These are phyloP conservation scores for Sebastes diploproa DNA, from an alignment of 2,797 vertebrate genomes.

Conservation along the genomic window DNA sequence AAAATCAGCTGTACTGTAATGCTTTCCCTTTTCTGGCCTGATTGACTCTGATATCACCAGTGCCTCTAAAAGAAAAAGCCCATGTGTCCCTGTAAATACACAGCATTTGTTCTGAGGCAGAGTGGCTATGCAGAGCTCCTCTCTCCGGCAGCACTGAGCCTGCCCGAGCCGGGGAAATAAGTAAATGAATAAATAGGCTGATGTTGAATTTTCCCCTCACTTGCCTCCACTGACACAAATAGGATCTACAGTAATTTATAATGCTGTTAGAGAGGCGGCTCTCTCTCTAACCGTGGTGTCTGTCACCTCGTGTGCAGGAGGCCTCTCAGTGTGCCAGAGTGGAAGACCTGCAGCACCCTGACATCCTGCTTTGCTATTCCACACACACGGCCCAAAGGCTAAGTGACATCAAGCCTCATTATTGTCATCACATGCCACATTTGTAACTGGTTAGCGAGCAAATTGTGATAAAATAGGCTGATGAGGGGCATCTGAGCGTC, in stretches of 20 bases:
- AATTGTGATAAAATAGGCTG: constrained; percentile 93
- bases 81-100: constrained; percentile 72
- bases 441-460: constrained; percentile 93
- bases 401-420: constrained; percentile 95
- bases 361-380: constrained; percentile 87
- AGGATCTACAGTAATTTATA: constrained; percentile 85
- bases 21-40: constrained; percentile 31
- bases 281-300: constrained; percentile 78
- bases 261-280: constrained; percentile 79
- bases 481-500: constrained; percentile 74
- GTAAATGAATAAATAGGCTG: constrained; percentile 84
- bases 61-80: constrained; percentile 63
- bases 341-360: constrained; percentile 66
- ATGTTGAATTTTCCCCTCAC: constrained; percentile 83
- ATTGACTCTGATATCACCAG: constrained; percentile 58
- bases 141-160: constrained; percentile 57
- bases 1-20: constrained; percentile 25
- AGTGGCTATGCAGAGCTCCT: constrained; percentile 62
- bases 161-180: constrained; percentile 74
- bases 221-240: constrained; percentile 83
- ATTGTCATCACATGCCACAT: constrained; percentile 96
- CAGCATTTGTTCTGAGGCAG: constrained; percentile 75
- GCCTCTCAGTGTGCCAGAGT: constrained; percentile 62
- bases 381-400: constrained; percentile 84
- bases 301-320: constrained; percentile 78